Evolutionary conservation across 2,888 invertebrate species (phyloP), one percentile per base, ranked within the genome.

Genomic region (Callosobruchus maculatus): DNA sequence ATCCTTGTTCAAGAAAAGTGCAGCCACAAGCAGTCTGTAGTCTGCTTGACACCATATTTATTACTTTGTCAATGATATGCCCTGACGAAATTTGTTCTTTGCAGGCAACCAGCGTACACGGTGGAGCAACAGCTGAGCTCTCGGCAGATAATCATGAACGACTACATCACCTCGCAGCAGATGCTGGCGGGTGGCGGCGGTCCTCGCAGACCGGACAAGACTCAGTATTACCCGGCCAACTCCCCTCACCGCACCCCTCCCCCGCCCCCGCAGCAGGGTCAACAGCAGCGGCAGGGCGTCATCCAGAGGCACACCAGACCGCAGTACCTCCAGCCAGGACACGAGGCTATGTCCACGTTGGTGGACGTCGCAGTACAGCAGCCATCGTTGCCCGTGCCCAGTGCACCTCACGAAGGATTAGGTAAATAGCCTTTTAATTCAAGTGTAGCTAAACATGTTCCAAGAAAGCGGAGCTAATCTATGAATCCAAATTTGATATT

Each of bases 101-200:
- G 13, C 49, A 49, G 93, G 21, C 81, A 83, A 67, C 90, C 91
- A 4, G 88, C 88, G 20, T 93, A 93, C 85, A 90, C 92, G 5
- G 91, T 93, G 78, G 95, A 95, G 79, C 94, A 94, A 84, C 82
- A 82, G 70, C 76, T 82, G 70, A 79, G 77, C 66, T 80, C 78
- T 20, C 80, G 94, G 0, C 96, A 97, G 86, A 96, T 97, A 79
- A 95, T 97, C 74, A 94, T 96, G 90, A 95, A 95, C 82, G 98
- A 98, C 88, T 98, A 95, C 87, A 94, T 96, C 82, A 97, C 97
- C n/a, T 97, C 97, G 73, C 96, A 97, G 83, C 97, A 98, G 88
- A 97, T 98, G 97, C 90, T 90, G 75, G 79, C 83, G n/a, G n/a
- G n/a, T 7, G 49, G 49, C 49, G 49, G 49, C 49, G 68, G 68